phyloP scores from a whole-genome alignment of 2,797 vertebrate species.

The Sebastes umbrosus region DNA sequence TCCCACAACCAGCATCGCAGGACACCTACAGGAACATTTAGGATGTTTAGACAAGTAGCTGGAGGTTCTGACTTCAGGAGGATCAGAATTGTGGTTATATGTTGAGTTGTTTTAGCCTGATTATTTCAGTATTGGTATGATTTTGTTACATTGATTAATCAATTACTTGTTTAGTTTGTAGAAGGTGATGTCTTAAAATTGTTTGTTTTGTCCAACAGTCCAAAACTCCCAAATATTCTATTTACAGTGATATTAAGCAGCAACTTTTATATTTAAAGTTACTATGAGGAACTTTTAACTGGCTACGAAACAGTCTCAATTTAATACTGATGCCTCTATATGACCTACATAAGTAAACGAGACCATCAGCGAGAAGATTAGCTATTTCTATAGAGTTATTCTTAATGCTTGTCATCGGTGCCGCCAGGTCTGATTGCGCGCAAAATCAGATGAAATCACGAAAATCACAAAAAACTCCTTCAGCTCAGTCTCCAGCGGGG shows the following conservation, averaged over 20 bases:
- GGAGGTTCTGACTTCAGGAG: background rate
- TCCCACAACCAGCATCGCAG: slow-evolving; percentile 96
- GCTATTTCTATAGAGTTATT: too few species aligned
- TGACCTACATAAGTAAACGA: background rate
- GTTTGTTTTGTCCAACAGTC: background rate
- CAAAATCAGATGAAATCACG: too few species aligned
- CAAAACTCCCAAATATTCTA: background rate
- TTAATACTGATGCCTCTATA: background rate
- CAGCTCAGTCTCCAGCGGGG: too few species aligned
- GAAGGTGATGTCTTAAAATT: background rate
- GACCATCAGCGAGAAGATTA: background rate
- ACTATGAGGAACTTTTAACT: background rate
- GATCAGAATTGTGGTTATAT: background rate
- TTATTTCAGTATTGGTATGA: background rate
- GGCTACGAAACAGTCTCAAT: background rate
- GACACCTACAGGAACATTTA: slow-evolving; percentile 82
- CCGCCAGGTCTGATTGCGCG: too few species aligned
- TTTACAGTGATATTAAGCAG: background rate
- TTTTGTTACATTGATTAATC: background rate
- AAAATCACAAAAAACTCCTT: too few species aligned
- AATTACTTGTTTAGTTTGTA: background rate
- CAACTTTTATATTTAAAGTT: background rate
- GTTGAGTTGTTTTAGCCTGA: background rate
- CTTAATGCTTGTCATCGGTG: too few species aligned
- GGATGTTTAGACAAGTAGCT: background rate